phyloP scores from a whole-genome alignment of 2,797 vertebrate species.

The Chrosomus eos region DNA sequence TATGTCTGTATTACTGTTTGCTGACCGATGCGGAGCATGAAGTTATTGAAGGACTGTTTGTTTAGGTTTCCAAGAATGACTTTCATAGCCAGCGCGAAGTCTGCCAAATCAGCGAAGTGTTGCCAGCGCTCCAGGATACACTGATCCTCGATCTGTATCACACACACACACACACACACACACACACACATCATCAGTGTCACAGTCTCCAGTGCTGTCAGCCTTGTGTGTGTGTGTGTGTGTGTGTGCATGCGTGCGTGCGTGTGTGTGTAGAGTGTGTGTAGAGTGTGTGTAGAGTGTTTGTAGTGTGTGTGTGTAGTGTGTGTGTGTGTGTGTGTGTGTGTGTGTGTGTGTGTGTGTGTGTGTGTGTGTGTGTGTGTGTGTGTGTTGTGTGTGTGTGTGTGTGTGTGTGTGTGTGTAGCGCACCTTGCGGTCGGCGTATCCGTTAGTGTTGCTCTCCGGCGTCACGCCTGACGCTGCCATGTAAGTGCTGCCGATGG shows the following conservation, averaged over 20 bases:
- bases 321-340: no score
- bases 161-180: no score
- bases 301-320: no score
- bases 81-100: conserved; percentile 96
- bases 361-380: no score
- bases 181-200: background rate
- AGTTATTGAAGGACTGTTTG: conserved; percentile 98
- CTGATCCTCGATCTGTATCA: conserved; percentile 81
- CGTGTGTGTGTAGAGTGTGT: no score
- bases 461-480: conserved; percentile 93
- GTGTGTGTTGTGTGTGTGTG: no score
- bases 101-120: conserved; percentile 90
- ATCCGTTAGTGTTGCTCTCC: conserved; percentile 83
- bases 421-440: conserved; percentile 79
- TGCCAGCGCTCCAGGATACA: conserved; percentile 89
- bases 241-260: no score
- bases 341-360: no score
- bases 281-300: no score
- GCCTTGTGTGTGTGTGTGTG: no score
- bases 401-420: no score
- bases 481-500: conserved; percentile 98
- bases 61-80: conserved; percentile 94
- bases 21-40: conserved; percentile 94
- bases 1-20: background rate
- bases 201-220: background rate